A percentile compares a stretch with the other conserved stretches of the same genome.
These are phyloP conservation scores for Meteorus cinctellus DNA, from an alignment of 2,888 invertebrate species.

Conservation along the genomic window DNA sequence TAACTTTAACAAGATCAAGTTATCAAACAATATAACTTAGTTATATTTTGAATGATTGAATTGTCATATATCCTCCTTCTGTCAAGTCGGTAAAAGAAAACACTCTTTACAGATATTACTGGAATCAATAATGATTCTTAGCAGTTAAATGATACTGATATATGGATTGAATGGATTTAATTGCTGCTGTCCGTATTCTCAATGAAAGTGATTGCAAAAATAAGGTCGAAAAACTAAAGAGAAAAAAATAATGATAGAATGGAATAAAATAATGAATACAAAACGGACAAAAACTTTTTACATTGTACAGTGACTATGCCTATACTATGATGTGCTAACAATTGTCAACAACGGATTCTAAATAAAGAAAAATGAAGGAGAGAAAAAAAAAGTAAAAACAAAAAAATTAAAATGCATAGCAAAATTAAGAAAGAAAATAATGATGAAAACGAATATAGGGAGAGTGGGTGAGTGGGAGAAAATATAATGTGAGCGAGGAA, in stretches of 20 bases:
- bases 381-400: conserved; percentile 24
- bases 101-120: conserved; percentile 64
- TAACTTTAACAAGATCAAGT: neutral
- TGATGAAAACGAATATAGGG: conserved; percentile 45
- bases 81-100: conserved; percentile 27
- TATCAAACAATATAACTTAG: neutral
- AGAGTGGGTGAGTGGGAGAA: neutral
- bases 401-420: conserved; percentile 23
- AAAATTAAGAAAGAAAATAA: conserved; percentile 48
- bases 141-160: conserved; percentile 61
- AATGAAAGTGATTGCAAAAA: conserved; percentile 56
- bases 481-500: neutral
- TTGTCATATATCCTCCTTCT: conserved; percentile 20
- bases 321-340: conserved; percentile 62
- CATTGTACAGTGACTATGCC: conserved; percentile 73
- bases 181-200: conserved; percentile 63
- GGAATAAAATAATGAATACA: conserved; percentile 42
- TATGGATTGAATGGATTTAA: conserved; percentile 63
- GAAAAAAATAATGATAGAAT: conserved; percentile 1
- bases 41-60: conserved; percentile 20
- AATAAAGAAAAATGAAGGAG: conserved; percentile 30
- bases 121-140: conserved; percentile 66
- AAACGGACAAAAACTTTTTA: conserved; percentile 65
- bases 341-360: conserved; percentile 48
- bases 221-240: conserved; percentile 55